Percentiles rank a stretch among this genome's conserved stretches.
Evolutionary conservation across 2,797 vertebrate species (phyloP).

Genomic region (Peromyscus eremicus): DNA sequence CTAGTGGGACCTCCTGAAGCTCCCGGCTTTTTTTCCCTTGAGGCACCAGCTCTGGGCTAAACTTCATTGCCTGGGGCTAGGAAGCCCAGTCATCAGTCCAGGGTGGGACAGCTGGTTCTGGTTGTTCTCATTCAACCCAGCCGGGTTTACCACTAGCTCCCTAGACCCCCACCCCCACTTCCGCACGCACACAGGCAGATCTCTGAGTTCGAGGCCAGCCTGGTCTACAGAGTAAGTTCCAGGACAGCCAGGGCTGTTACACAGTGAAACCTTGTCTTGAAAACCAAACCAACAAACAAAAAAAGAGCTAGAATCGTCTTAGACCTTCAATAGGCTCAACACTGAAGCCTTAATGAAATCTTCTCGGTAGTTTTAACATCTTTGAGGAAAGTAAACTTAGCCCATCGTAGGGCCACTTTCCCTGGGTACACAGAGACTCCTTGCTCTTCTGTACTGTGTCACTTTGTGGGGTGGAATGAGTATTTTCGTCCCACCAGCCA

Average conservation of each 20-base stretch:
- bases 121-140: conserved; percentile 17
- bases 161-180: no score
- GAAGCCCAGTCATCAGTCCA: neutral
- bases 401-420: neutral
- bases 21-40: neutral
- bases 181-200: neutral
- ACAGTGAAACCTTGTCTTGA: no score
- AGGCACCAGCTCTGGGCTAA: neutral
- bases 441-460: neutral
- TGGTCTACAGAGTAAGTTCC: no score
- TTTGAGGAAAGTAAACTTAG: neutral
- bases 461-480: neutral
- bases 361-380: neutral
- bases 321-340: neutral
- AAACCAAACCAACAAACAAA: no score
- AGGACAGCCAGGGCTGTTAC: no score
- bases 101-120: neutral
- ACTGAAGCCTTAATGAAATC: neutral
- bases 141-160: neutral
- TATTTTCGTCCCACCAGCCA: neutral
- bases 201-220: no score
- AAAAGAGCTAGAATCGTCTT: neutral
- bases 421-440: neutral
- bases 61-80: neutral
- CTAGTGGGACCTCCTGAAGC: neutral